These are phyloP conservation scores for Rhopalosiphum padi DNA, from an alignment of 1,140 invertebrate species.

Conservation along the genomic window DNA sequence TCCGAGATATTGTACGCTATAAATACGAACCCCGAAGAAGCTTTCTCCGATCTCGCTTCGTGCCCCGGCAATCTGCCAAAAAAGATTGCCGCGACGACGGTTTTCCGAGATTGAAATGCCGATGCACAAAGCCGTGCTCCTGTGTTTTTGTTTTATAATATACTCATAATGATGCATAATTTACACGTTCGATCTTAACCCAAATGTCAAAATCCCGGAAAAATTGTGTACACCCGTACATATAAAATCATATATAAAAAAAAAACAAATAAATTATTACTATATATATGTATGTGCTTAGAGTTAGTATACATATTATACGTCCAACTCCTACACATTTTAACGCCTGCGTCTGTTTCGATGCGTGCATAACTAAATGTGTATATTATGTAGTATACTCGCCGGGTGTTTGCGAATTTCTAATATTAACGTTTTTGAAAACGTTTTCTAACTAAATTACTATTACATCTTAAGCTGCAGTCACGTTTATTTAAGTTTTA, in stretches of 20 bases:
- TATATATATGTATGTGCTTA: too few species aligned
- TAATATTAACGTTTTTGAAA: not conserved
- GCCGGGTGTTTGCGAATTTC: not conserved
- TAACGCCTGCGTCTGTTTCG: not conserved
- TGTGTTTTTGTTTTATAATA: not conserved
- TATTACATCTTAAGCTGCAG: not conserved
- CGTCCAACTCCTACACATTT: not conserved
- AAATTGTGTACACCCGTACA: not conserved
- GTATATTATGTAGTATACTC: not conserved
- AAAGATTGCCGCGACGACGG: not conserved
- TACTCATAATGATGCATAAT: not conserved
- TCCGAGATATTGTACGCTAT: conserved; percentile 27
- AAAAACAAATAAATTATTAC: not conserved
- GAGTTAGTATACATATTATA: too few species aligned
- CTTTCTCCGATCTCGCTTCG: not conserved
- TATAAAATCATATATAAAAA: not conserved
- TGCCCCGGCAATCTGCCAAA: conserved; percentile 23
- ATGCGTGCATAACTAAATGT: not conserved
- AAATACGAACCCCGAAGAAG: conserved; percentile 11
- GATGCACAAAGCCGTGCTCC: too few species aligned
- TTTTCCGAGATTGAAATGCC: not conserved
- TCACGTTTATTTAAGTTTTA: not conserved
- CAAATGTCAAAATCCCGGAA: not conserved
- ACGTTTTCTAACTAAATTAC: not conserved
- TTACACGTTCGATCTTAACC: not conserved